Percentiles rank a stretch among this genome's conserved stretches.
Conservation (phyloP, 1,140 invertebrate species). For the Lethrus apterus region DNA sequence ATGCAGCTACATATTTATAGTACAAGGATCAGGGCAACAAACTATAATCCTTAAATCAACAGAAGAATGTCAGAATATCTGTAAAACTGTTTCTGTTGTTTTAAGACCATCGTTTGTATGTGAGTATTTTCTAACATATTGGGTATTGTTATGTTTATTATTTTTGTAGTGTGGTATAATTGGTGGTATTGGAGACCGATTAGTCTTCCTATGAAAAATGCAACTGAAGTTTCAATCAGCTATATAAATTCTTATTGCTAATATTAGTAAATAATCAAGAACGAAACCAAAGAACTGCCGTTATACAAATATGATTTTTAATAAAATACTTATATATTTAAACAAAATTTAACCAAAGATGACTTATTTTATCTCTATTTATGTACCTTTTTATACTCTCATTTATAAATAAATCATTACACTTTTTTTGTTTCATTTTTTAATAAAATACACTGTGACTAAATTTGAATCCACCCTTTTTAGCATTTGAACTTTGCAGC, state of each 20-base stretch:
- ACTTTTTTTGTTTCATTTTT: no score
- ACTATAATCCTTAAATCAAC: slow-evolving; percentile 58
- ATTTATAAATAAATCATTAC: no score
- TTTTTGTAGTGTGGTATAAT: slow-evolving; percentile 68
- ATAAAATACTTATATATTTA: no score
- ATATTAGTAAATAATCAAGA: slow-evolving; percentile 22
- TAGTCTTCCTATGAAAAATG: slow-evolving; percentile 50
- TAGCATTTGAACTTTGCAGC: no score
- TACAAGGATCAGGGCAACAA: slow-evolving; percentile 57
- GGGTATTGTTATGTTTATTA: slow-evolving; percentile 17
- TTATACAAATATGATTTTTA: no score
- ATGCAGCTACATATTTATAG: slow-evolving; percentile 65
- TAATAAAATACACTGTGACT: no score
- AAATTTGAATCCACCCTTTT: no score
- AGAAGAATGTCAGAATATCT: slow-evolving; percentile 57
- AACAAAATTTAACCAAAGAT: no score
- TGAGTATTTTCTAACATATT: slow-evolving; percentile 44
- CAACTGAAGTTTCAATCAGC: slow-evolving; percentile 54
- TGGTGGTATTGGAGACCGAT: slow-evolving; percentile 76
- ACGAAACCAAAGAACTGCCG: slow-evolving; percentile 13
- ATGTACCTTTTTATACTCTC: no score
- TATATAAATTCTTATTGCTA: slow-evolving; percentile 68
- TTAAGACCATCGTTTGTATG: slow-evolving; percentile 58
- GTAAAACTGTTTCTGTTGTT: slow-evolving; percentile 54
- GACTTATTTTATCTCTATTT: no score